Evolutionary conservation across 1,140 invertebrate species (phyloP).

Genomic region (Amphibalanus amphitrite): DNA sequence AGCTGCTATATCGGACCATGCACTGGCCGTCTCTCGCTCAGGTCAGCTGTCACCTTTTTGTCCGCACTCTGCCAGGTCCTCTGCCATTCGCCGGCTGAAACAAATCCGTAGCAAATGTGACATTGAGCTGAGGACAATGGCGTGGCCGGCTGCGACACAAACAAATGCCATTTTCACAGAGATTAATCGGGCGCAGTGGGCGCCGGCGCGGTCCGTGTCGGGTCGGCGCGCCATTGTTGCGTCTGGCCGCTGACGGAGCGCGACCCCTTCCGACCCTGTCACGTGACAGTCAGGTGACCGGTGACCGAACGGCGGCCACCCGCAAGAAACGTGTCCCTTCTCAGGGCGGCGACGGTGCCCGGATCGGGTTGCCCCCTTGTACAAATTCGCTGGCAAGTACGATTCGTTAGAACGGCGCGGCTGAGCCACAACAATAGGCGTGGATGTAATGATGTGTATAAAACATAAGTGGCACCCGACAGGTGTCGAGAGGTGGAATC

Average conservation of each 20-base stretch:
- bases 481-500: background rate
- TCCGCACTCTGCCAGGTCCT: background rate
- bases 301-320: no score
- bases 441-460: background rate
- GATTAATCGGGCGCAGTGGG: background rate
- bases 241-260: background rate
- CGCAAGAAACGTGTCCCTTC: background rate
- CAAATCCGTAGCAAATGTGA: conserved; percentile 1
- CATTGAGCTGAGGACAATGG: background rate
- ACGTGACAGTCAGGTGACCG: no score
- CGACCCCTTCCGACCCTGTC: no score
- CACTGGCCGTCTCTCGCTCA: no score
- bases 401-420: background rate
- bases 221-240: background rate
- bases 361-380: background rate
- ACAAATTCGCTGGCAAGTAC: background rate
- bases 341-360: no score
- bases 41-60: background rate
- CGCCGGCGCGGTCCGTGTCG: background rate
- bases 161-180: background rate
- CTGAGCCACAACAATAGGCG: background rate
- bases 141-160: background rate
- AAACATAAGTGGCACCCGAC: background rate
- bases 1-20: background rate
- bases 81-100: background rate